Conservation (phyloP, 2,113 vertebrate genomes). For the Otolemur garnettii region DNA sequence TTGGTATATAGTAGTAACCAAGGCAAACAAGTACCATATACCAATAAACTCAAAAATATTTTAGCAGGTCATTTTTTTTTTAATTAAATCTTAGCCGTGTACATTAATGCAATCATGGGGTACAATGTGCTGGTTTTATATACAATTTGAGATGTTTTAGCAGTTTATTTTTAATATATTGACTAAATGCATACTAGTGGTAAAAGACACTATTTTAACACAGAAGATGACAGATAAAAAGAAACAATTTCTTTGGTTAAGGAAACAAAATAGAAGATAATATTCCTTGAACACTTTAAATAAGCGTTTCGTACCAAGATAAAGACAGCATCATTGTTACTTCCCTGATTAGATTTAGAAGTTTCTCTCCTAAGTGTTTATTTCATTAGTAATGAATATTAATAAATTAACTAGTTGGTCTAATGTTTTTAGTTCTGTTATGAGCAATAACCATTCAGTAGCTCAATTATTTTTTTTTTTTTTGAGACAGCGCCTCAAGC, state of each 20-base stretch:
- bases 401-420: constrained; percentile 47
- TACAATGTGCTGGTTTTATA: too few species aligned
- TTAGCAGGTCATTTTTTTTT: constrained; percentile 17
- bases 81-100: too few species aligned
- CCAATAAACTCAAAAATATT: constrained; percentile 26
- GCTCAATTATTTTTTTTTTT: not conserved
- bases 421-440: constrained; percentile 37
- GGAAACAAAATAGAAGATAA: constrained; percentile 39
- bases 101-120: too few species aligned
- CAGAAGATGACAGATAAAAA: not conserved
- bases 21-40: not conserved
- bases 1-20: not conserved
- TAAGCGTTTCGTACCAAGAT: constrained; percentile 19
- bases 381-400: not conserved
- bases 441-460: constrained; percentile 54
- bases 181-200: not conserved
- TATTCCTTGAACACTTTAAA: constrained; percentile 30
- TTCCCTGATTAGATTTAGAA: not conserved
- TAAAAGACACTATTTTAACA: constrained; percentile 48
- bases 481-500: too few species aligned
- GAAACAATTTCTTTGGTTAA: constrained; percentile 20
- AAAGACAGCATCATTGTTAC: constrained; percentile 26
- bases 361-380: constrained; percentile 36
- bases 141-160: not conserved
- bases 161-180: constrained; percentile 53